Evolutionary conservation across 1,140 invertebrate genomes (phyloP), one percentile per base, ranked within the genome.

Genomic region (Armadillidium nasatum): DNA sequence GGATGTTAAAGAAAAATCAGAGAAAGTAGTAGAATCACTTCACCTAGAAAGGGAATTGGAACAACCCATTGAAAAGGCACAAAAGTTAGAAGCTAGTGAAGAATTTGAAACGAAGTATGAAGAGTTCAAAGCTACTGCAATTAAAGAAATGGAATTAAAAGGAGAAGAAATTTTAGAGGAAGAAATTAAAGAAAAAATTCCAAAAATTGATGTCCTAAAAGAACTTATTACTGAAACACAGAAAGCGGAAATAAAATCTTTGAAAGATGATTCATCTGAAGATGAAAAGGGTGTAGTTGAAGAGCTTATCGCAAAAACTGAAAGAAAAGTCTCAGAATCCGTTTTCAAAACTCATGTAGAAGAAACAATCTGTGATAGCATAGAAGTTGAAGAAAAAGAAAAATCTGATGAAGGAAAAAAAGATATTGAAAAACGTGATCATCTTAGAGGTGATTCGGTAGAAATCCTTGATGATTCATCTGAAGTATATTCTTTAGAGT

Each of bases 91-190:
- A 69, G 72, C 77, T 9, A 70, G 75, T 4, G 74, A 78, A 15
- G 77, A 78, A 13, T 78, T 78, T 71, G 72, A 77, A 72, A 73
- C 75, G 10, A 80, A 76, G 68, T 78, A 78, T 44, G 76, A 44
- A 23, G 77, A 76, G 66, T 75, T 74, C 45, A 77, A 67, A 23
- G 66, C 74, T 13, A 66, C 79, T 19, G 79, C 76, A 33, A 71
- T 76, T 13, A 50, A 71, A 7, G 76, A 77, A 46, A 71, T 75
- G 10, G 50, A 73, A 19, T 23, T 74, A 44, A 74, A 72, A 23
- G 79, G 77, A 23, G 79, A 77, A 22, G 76, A 73, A 21, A 43
- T 54, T 60, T 33, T 46, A 54, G 72, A 60, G n/a, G 44, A 44
- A 2, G 72, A 45, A 13, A 45, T 44, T 54, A 60, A 22, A 10